These are phyloP conservation scores for Motacilla alba DNA, from an alignment of 2,113 vertebrate species.

Conservation along the genomic window DNA sequence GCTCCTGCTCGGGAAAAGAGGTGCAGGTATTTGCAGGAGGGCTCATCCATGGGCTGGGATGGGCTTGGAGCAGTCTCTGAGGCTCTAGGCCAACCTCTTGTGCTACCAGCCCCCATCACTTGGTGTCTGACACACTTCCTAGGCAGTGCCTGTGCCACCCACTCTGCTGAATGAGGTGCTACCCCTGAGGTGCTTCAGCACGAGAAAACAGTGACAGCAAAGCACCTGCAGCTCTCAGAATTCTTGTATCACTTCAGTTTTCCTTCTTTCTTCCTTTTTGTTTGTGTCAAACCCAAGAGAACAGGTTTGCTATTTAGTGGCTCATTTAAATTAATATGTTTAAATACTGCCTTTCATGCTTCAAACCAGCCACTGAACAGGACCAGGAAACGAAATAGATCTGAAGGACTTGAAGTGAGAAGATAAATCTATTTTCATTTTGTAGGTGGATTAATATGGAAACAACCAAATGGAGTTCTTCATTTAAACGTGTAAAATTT, in stretches of 20 bases:
- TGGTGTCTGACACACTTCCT: neutral
- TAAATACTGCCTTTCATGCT: neutral
- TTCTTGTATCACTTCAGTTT: neutral
- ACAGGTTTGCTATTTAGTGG: neutral
- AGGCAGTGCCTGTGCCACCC: neutral
- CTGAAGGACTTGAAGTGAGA: neutral
- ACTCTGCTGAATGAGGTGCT: fast-evolving
- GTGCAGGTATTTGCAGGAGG: neutral
- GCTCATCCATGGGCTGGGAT: neutral
- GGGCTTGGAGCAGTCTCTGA: no score
- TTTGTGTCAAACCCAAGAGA: neutral
- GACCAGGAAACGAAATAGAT: neutral
- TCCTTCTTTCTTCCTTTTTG: neutral
- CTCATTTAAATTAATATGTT: neutral
- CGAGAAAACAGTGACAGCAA: neutral
- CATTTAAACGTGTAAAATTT: neutral
- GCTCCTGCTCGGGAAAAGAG: neutral
- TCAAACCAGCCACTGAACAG: neutral
- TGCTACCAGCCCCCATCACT: neutral
- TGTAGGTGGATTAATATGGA: neutral
- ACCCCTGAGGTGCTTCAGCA: neutral
- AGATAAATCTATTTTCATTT: neutral
- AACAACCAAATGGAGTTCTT: neutral
- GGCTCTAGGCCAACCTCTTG: fast-evolving
- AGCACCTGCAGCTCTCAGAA: neutral